These are phyloP conservation scores for Vidua chalybeata DNA, from an alignment of 2,113 vertebrate genomes.

Conservation along the genomic window DNA sequence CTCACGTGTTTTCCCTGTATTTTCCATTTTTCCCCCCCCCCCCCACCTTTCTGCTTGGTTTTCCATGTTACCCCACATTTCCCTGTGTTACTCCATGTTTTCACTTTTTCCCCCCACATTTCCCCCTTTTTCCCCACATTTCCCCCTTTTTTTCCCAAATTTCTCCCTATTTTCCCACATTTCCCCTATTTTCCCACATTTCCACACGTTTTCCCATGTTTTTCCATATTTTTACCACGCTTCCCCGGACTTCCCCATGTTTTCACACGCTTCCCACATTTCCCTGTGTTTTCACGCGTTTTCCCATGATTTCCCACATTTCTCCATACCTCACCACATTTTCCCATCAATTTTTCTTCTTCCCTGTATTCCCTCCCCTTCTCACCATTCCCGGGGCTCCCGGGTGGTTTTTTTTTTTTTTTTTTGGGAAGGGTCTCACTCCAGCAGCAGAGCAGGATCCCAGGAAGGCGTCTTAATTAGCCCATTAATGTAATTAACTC, in stretches of 20 bases:
- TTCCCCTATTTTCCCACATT: not conserved
- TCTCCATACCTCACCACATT: not conserved
- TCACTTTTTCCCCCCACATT: not conserved
- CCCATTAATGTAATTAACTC: not conserved
- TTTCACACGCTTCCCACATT: not conserved
- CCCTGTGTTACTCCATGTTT: no score
- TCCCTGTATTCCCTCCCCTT: accelerated
- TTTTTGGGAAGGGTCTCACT: not conserved
- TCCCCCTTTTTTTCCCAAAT: not conserved
- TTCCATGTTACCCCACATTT: not conserved
- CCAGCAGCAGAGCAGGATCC: not conserved
- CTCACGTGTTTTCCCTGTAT: no score
- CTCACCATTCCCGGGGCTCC: not conserved
- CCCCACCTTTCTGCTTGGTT: no score
- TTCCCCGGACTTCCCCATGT: no score
- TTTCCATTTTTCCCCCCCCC: no score
- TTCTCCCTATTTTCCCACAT: not conserved
- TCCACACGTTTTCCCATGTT: not conserved
- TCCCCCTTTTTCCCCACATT: not conserved
- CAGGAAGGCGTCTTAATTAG: slow-evolving; percentile 6
- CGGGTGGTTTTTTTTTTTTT: no score
- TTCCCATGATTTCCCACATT: not conserved
- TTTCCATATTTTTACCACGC: not conserved
- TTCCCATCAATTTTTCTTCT: not conserved
- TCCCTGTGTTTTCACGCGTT: not conserved